phyloP scores from a whole-genome alignment of 2,113 vertebrate species.

The Thomomys bottae region DNA sequence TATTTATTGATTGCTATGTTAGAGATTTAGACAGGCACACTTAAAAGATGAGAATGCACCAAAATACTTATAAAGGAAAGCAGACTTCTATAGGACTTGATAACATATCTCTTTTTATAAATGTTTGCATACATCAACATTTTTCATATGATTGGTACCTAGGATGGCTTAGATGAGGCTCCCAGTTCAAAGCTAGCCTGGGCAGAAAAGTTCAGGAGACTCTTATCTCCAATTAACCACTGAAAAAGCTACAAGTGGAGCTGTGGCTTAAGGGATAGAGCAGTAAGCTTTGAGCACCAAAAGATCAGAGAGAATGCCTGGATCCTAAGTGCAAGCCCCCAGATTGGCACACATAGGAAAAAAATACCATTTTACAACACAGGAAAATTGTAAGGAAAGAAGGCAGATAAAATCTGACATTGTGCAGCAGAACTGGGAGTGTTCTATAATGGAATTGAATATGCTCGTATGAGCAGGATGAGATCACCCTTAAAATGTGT shows the following conservation, averaged over 20 bases:
- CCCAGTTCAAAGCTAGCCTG: too few relatives aligned
- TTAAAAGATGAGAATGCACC: not conserved
- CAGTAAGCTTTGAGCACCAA: too few relatives aligned
- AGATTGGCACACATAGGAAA: too few relatives aligned
- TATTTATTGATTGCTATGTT: slow-evolving; percentile 52
- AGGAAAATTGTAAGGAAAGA: slow-evolving; percentile 13
- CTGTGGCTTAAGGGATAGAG: too few relatives aligned
- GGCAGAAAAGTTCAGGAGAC: too few relatives aligned
- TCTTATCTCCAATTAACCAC: too few relatives aligned
- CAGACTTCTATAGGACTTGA: slow-evolving; percentile 30
- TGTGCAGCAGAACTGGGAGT: not conserved
- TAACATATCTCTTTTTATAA: not conserved
- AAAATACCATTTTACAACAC: not conserved
- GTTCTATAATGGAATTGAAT: not conserved
- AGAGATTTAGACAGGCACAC: slow-evolving; percentile 32
- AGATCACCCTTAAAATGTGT: not conserved
- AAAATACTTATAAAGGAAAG: not conserved
- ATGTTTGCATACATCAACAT: not conserved
- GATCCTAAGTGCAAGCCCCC: too few relatives aligned
- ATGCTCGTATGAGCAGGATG: not conserved
- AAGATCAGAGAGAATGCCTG: too few relatives aligned
- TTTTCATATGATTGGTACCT: not conserved
- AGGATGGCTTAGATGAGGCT: not conserved
- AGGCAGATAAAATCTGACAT: not conserved
- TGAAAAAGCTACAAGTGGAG: too few relatives aligned